Conservation (phyloP, 2,797 vertebrate species). For the Thaleichthys pacificus region DNA sequence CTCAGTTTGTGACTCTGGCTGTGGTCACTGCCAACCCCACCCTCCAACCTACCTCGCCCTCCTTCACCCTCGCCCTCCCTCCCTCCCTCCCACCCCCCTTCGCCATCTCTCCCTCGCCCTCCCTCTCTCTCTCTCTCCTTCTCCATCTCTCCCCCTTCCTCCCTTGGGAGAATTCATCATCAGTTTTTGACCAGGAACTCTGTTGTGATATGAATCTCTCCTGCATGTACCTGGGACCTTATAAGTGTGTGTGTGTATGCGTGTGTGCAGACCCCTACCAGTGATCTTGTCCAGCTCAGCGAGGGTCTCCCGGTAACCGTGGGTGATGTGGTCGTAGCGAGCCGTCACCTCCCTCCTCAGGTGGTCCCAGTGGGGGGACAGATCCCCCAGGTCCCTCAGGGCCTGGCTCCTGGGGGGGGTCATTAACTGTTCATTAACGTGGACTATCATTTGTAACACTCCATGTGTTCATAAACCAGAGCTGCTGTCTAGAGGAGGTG, state of each 20-base stretch:
- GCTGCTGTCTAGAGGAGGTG: no score
- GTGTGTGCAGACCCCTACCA: constrained; percentile 68
- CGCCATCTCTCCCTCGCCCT: no score
- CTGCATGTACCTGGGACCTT: no score
- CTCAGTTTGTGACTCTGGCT: constrained; percentile 10
- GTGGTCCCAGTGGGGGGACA: constrained; percentile 97
- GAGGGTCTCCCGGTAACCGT: constrained; percentile 89
- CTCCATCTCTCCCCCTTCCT: no score
- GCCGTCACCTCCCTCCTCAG: constrained; percentile 90
- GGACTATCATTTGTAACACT: no score
- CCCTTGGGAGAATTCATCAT: no score
- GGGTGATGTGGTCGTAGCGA: constrained; percentile 89
- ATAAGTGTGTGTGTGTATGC: background rate
- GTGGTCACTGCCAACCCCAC: no score
- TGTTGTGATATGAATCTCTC: no score
- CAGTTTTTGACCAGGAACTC: background rate
- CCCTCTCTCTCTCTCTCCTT: background rate
- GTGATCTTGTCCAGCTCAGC: constrained; percentile 89
- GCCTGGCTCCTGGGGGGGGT: constrained; percentile 85
- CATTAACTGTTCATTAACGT: no score
- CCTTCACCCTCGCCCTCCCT: background rate
- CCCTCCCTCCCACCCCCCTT: background rate
- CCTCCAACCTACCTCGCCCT: background rate
- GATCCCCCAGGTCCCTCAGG: constrained; percentile 90
- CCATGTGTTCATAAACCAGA: no score